A percentile compares a stretch with the other conserved stretches of the same genome.
phyloP scores from a whole-genome alignment of 2,113 vertebrate genomes.

The Psilopsiagon aurifrons region DNA sequence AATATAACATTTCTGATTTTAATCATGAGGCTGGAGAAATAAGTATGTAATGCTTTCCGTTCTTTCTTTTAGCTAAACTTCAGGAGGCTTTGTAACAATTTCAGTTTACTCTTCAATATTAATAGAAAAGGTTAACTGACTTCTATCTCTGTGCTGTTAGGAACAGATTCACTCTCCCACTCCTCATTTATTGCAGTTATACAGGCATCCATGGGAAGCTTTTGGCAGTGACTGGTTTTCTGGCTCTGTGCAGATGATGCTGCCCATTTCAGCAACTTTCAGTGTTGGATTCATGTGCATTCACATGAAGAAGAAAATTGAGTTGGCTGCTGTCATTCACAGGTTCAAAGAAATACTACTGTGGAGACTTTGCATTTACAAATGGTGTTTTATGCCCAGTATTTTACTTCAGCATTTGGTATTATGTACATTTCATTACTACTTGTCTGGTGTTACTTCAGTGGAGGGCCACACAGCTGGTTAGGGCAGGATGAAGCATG shows the following conservation, averaged over 20 bases:
- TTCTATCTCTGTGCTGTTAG: too few species aligned
- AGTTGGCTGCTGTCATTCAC: background rate
- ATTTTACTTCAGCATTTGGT: fast-evolving
- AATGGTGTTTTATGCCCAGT: too few species aligned
- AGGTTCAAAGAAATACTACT: background rate
- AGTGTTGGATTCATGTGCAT: background rate
- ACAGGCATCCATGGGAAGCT: background rate
- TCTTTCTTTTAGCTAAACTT: background rate
- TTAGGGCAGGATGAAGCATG: background rate
- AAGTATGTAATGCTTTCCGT: fast-evolving
- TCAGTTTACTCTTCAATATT: fast-evolving
- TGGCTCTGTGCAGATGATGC: background rate
- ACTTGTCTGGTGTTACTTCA: background rate
- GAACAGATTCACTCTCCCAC: background rate
- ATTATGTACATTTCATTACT: background rate
- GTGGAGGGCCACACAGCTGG: background rate
- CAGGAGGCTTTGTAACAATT: fast-evolving
- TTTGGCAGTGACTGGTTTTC: background rate
- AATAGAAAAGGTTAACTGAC: fast-evolving
- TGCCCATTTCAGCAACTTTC: fast-evolving
- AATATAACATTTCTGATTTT: fast-evolving
- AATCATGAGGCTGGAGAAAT: fast-evolving
- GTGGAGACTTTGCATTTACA: background rate
- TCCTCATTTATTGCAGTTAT: fast-evolving
- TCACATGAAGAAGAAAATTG: fast-evolving